These are phyloP conservation scores for Alca torda DNA, from an alignment of 2,797 vertebrate genomes.

Conservation along the genomic window DNA sequence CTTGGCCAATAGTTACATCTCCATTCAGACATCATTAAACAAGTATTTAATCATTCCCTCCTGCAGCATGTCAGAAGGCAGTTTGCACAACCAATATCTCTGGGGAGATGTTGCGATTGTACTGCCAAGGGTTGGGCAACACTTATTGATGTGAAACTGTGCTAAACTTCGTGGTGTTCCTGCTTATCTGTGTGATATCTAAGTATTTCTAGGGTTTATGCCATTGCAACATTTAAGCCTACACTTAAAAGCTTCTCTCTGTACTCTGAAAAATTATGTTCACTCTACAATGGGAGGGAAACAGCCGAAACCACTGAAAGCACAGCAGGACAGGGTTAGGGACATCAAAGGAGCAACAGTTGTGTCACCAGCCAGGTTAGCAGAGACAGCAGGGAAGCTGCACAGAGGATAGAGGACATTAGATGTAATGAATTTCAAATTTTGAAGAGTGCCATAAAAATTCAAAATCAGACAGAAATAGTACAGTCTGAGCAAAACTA, in stretches of 20 bases:
- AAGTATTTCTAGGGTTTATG: background rate
- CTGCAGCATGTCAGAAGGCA: background rate
- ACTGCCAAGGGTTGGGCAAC: background rate
- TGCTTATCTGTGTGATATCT: background rate
- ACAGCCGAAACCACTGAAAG: background rate
- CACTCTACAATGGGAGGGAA: background rate
- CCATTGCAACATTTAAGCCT: background rate
- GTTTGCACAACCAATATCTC: background rate
- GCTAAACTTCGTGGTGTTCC: background rate
- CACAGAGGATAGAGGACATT: background rate
- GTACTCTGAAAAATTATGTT: background rate
- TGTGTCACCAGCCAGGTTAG: conserved; percentile 1
- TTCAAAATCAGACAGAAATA: background rate
- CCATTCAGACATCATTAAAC: background rate
- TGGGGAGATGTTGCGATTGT: background rate
- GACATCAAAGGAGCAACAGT: background rate
- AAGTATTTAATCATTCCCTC: background rate
- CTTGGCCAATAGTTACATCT: background rate
- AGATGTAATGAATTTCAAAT: background rate
- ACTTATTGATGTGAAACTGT: background rate
- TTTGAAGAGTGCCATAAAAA: background rate
- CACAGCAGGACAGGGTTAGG: background rate
- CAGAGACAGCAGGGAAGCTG: background rate
- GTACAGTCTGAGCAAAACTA: background rate
- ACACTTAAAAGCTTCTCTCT: background rate